A percentile compares a stretch with the other conserved stretches of the same genome.
Conservation (phyloP, 1,140 invertebrate genomes). For the Aradophagus sp. region DNA sequence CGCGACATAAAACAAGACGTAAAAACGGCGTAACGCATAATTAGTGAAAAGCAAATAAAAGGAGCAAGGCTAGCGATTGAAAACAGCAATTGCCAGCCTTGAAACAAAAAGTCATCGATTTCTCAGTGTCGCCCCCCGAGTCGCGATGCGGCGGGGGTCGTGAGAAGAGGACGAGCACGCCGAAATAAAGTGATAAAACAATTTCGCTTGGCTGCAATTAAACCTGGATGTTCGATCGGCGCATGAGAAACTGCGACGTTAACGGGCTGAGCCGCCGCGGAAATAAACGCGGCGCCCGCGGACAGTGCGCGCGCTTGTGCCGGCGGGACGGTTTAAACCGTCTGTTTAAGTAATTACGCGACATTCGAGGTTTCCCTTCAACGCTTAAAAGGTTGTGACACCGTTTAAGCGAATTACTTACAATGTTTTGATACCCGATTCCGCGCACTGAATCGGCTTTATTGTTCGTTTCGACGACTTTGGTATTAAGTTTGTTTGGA, state of each 20-base stretch:
- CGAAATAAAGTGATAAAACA: conserved; percentile 30
- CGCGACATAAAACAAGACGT: too few relatives aligned
- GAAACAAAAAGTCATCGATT: too few relatives aligned
- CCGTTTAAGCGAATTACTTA: conserved; percentile 28
- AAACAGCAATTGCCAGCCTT: too few relatives aligned
- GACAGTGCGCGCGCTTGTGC: conserved; percentile 10
- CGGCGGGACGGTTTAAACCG: conserved; percentile 18
- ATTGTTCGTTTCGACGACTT: too few relatives aligned
- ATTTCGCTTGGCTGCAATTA: conserved; percentile 35
- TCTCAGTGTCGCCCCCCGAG: neutral
- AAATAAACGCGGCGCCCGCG: too few relatives aligned
- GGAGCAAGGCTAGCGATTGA: too few relatives aligned
- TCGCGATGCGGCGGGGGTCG: too few relatives aligned
- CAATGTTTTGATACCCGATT: conserved; percentile 23
- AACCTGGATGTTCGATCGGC: conserved; percentile 41
- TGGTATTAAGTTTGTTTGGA: too few relatives aligned
- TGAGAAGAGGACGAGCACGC: neutral
- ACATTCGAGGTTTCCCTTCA: conserved; percentile 14
- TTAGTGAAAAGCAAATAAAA: too few relatives aligned
- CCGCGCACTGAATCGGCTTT: too few relatives aligned
- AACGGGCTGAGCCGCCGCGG: conserved; percentile 14
- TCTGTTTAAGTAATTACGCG: conserved; percentile 26
- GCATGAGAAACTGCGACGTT: conserved; percentile 25
- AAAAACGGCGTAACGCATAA: too few relatives aligned
- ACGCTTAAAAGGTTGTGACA: too few relatives aligned